Conservation (phyloP, 2,113 vertebrate genomes). For the Polypterus senegalus region DNA sequence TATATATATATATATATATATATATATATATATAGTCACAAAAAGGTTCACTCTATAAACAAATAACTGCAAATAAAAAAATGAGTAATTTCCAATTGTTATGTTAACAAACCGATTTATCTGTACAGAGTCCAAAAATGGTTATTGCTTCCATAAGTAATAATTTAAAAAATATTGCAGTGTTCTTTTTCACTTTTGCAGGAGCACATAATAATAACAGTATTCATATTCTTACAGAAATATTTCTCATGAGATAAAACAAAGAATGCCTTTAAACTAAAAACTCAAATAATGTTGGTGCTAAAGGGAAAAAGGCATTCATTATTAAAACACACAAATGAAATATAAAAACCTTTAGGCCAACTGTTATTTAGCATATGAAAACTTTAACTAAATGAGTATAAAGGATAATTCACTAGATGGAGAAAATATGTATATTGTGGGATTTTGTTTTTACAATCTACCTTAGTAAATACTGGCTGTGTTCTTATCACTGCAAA, state of each 20-base stretch:
- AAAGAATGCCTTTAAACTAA: constrained; percentile 5
- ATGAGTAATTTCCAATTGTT: too few species aligned
- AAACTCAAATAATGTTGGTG: constrained; percentile 7
- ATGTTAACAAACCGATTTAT: too few species aligned
- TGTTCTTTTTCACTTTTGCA: too few species aligned
- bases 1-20: too few species aligned
- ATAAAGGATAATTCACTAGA: constrained; percentile 26
- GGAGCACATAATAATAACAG: too few species aligned
- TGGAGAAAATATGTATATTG: constrained; percentile 21
- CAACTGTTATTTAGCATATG: constrained; percentile 26
- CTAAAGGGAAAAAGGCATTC: constrained; percentile 5
- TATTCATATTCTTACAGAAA: too few species aligned
- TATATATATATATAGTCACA: too few species aligned
- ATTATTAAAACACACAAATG: constrained; percentile 7
- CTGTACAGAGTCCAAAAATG: too few species aligned
- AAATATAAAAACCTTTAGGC: constrained; percentile 15
- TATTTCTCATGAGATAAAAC: constrained; percentile 3
- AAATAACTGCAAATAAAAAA: too few species aligned
- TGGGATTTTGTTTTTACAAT: constrained; percentile 21
- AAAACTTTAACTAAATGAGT: constrained; percentile 23
- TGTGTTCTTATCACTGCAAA: constrained; percentile 34
- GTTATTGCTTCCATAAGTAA: too few species aligned
- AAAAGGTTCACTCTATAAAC: too few species aligned
- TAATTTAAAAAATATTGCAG: too few species aligned
- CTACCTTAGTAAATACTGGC: constrained; percentile 20